These are phyloP conservation scores for Tachina grossa DNA, from an alignment of 2,888 invertebrate species.

Conservation along the genomic window DNA sequence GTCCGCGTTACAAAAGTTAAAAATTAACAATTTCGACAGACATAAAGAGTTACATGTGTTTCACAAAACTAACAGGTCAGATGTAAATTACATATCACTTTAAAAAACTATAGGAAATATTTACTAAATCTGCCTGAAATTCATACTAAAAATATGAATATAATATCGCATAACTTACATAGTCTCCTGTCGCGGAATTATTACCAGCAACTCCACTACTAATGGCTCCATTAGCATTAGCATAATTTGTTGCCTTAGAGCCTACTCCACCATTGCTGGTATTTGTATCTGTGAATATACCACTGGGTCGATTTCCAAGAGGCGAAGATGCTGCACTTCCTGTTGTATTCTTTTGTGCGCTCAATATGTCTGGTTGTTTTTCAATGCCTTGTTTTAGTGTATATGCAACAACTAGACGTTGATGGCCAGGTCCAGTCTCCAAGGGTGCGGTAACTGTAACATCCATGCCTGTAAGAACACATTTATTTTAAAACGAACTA, in stretches of 20 bases:
- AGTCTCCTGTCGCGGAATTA: conserved; percentile 76
- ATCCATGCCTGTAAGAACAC: conserved; percentile 80
- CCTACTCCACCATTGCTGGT: conserved; percentile 72
- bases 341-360: conserved; percentile 88
- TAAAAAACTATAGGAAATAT: too few relatives aligned
- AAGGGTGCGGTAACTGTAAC: conserved; percentile 85
- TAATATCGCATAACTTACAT: conserved; percentile 77
- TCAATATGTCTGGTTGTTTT: conserved; percentile 91
- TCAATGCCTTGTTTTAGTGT: conserved; percentile 90
- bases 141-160: background rate
- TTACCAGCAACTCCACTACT: conserved; percentile 31
- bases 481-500: background rate
- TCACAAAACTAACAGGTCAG: too few relatives aligned
- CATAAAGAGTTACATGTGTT: too few relatives aligned
- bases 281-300: conserved; percentile 68
- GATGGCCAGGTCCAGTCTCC: conserved; percentile 91
- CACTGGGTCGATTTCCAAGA: conserved; percentile 79
- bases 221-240: conserved; percentile 58
- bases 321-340: conserved; percentile 81
- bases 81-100: too few relatives aligned
- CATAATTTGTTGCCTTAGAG: conserved; percentile 73
- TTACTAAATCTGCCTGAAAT: too few relatives aligned
- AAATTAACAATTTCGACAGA: too few relatives aligned
- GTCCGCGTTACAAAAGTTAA: too few relatives aligned
- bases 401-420: conserved; percentile 93